These are phyloP conservation scores for Buathra laborator DNA, from an alignment of 2,888 invertebrate species.

Conservation along the genomic window DNA sequence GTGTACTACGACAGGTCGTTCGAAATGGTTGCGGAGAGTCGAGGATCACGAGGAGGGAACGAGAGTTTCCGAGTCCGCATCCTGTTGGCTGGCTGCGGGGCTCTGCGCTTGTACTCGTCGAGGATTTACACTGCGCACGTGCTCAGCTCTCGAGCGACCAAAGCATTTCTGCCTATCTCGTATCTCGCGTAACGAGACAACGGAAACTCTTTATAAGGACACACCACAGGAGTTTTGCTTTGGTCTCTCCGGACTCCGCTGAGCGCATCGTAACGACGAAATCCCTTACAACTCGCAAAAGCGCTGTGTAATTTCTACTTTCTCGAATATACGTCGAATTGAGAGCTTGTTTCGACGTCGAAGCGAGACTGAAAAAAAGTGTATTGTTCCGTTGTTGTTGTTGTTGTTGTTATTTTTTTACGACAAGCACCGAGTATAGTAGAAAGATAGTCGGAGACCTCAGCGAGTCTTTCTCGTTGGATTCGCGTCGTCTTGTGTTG, in stretches of 20 bases:
- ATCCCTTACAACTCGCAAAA: slow-evolving; percentile 1
- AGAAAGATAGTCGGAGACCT: slow-evolving; percentile 10
- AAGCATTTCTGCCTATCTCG: slow-evolving; percentile 68
- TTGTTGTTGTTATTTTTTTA: no score
- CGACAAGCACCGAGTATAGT: slow-evolving; percentile 26
- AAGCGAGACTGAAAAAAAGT: not conserved
- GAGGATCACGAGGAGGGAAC: slow-evolving; percentile 44
- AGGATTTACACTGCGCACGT: slow-evolving; percentile 81
- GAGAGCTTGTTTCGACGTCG: not conserved
- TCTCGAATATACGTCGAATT: slow-evolving; percentile 5
- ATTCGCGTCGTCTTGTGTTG: slow-evolving; percentile 16
- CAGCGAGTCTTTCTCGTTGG: slow-evolving; percentile 28
- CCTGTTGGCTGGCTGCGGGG: slow-evolving; percentile 22
- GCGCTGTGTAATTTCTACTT: slow-evolving; percentile 5
- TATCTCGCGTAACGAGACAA: slow-evolving; percentile 82
- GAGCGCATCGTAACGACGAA: slow-evolving; percentile 16
- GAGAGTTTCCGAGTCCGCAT: slow-evolving; percentile 49
- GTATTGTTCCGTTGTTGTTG: not conserved
- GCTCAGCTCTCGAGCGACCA: slow-evolving; percentile 71
- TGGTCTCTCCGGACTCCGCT: not conserved
- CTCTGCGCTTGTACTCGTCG: slow-evolving; percentile 62
- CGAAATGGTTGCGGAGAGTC: slow-evolving; percentile 18
- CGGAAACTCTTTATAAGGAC: slow-evolving; percentile 81
- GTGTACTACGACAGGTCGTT: slow-evolving; percentile 17
- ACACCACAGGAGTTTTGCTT: slow-evolving; percentile 42